Percentiles rank a stretch among this genome's conserved stretches.
Evolutionary conservation across 2,888 invertebrate genomes (phyloP).

Genomic region (Heliconius charithonia): DNA sequence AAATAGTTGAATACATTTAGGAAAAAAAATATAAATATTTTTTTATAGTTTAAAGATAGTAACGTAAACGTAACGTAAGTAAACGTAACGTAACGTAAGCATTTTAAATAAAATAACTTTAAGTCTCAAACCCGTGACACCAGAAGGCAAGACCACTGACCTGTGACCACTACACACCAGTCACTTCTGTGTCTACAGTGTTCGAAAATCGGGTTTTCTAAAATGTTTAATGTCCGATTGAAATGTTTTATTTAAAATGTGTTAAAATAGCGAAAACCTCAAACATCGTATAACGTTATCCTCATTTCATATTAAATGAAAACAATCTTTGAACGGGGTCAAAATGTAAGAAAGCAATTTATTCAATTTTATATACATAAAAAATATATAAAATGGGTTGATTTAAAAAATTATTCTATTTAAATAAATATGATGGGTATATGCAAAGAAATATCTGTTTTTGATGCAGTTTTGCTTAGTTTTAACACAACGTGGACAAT

Average conservation of each 20-base stretch:
- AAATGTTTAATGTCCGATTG: background rate
- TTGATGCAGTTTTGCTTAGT: conserved; percentile 28
- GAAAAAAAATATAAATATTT: background rate
- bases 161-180: background rate
- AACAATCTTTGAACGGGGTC: background rate
- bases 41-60: background rate
- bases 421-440: background rate
- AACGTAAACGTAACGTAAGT: too few species aligned
- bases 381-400: background rate
- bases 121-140: background rate
- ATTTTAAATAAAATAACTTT: background rate
- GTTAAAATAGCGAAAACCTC: too few species aligned
- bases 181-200: background rate
- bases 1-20: background rate
- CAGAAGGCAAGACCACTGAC: too few species aligned
- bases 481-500: conserved; percentile 47
- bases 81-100: too few species aligned
- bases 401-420: background rate
- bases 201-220: background rate
- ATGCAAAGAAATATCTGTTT: background rate
- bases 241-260: too few species aligned
- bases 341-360: background rate
- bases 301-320: background rate
- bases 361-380: background rate
- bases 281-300: background rate